Evolutionary conservation across 2,113 vertebrate genomes (phyloP), one percentile per base, ranked within the genome.

Genomic region (Dromas ardeola): DNA sequence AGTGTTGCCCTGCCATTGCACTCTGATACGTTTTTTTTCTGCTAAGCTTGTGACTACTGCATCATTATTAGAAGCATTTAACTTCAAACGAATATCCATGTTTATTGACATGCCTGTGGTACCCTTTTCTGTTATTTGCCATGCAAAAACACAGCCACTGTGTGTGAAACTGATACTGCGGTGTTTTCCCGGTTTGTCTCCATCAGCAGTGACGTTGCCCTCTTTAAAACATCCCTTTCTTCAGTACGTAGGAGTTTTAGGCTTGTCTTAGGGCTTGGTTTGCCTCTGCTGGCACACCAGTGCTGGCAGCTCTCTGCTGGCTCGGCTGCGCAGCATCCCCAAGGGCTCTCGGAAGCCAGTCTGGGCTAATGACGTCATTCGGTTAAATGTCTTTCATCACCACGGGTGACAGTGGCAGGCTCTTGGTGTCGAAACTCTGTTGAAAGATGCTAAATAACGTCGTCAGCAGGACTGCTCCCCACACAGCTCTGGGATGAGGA

Each of bases 101-200:
- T 72, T 72, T 70, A 82, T 2, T 36, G 66, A 36, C 30, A 34
- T 0, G 1, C 7, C 12, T 38, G 66, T 0, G 0, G 45, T 53
- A 21, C 8, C 19, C 10, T 15, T 58, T 76, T 63, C 36, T 82
- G 29, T 42, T 65, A 8, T 61, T 80, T 87, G 53, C 50, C 43
- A 10, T 11, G 27, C 38, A 23, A 92, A 89, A 42, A 8, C 38
- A 26, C 27, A 58, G 45, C 10, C 1, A 0, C 27, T 47, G 8
- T 18, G 18, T 6, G 2, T 40, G 12, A 11, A 11, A 14, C 11
- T 29, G 27, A 45, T 7, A 16, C 52, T 13, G 17, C 4, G 0
- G 8, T 5, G 14, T 58, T 88, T 42, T 40, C 47, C 40, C 40
- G 52, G 15, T 43, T 36, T 66, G 18, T 71, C 42, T 34, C 67